These are phyloP conservation scores for Rafetus swinhoei DNA, from an alignment of 2,113 vertebrate genomes.

Conservation along the genomic window DNA sequence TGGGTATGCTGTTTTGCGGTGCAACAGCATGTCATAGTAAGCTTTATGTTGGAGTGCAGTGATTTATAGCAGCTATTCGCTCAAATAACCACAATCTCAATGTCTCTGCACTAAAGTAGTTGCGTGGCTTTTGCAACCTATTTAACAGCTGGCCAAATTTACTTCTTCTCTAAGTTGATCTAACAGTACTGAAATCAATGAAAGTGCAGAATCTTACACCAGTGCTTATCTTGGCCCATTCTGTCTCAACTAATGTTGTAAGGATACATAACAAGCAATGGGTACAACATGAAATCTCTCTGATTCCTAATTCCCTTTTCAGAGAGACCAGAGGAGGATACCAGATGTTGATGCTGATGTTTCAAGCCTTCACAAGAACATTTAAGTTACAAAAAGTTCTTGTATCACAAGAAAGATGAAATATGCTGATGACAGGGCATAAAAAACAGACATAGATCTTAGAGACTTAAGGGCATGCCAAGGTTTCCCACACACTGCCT, in stretches of 20 bases:
- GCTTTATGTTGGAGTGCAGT: conserved; percentile 10
- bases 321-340: neutral
- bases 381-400: neutral
- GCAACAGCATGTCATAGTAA: neutral
- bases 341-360: neutral
- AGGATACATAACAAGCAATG: rapidly evolving
- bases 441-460: neutral
- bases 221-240: neutral
- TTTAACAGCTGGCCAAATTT: neutral
- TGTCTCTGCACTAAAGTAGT: neutral
- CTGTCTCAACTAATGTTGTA: neutral
- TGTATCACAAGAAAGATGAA: neutral
- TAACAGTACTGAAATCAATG: neutral
- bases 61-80: conserved; percentile 1
- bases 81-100: neutral
- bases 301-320: neutral
- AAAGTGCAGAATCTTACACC: neutral
- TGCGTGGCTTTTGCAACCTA: neutral
- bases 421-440: neutral
- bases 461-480: neutral
- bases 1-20: conserved; percentile 21
- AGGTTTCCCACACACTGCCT: conserved; percentile 20
- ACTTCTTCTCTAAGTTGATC: neutral
- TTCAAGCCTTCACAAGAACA: neutral
- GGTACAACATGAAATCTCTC: neutral